A percentile compares a stretch with the other conserved stretches of the same genome.
Evolutionary conservation across 2,797 vertebrate genomes (phyloP).

Genomic region (Anguilla megastoma): DNA sequence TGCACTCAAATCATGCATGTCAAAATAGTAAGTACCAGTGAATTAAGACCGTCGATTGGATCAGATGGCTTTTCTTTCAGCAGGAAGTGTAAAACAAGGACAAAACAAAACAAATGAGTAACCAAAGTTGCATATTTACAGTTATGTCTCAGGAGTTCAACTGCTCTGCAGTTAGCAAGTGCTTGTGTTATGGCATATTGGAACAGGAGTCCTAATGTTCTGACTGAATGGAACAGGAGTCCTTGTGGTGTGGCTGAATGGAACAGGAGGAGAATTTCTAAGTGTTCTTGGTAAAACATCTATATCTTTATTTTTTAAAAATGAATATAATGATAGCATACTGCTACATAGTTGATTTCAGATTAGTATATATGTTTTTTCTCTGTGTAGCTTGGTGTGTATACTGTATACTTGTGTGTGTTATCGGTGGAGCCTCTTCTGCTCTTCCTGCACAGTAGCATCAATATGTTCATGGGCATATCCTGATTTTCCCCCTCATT

Average conservation of each 20-base stretch:
- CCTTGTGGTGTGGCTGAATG: not conserved
- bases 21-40: not conserved
- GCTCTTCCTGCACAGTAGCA: not conserved
- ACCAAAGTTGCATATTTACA: not conserved
- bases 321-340: not conserved
- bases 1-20: not conserved
- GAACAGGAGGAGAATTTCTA: not conserved
- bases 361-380: not conserved
- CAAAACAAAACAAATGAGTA: not conserved
- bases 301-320: too few species aligned
- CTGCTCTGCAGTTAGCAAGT: too few species aligned
- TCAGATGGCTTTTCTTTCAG: not conserved
- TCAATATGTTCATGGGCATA: not conserved
- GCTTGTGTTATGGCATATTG: too few species aligned
- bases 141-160: not conserved
- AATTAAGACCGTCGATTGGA: not conserved
- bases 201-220: too few species aligned
- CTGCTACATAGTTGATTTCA: not conserved
- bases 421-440: not conserved
- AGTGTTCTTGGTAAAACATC: not conserved
- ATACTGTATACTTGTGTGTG: not conserved
- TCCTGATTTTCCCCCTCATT: not conserved
- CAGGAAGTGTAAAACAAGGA: not conserved
- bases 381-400: not conserved
- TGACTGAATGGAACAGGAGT: too few species aligned